phyloP scores from a whole-genome alignment of 2,797 vertebrate species.

The Manis crassicaudata region DNA sequence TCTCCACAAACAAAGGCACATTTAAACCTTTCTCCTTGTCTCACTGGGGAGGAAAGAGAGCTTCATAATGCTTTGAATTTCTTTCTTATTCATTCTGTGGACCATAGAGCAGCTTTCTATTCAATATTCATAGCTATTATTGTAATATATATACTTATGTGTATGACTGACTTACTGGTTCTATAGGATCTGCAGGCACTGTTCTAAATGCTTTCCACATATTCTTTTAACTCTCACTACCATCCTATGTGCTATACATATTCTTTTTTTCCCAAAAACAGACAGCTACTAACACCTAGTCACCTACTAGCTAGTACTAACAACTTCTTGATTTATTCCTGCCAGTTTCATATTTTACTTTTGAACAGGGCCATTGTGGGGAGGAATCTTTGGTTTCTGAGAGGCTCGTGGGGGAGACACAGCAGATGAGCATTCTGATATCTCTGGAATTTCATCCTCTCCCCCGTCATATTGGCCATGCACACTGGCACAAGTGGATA shows the following conservation, averaged over 20 bases:
- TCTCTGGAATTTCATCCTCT: not conserved
- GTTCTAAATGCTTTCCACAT: not conserved
- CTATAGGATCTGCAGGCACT: not conserved
- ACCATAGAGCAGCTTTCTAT: not conserved
- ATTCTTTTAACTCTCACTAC: not conserved
- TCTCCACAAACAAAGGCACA: not conserved
- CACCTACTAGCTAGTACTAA: not conserved
- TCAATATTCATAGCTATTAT: not conserved
- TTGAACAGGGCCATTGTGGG: not conserved
- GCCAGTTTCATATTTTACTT: slow-evolving; percentile 23
- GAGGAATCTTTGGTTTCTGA: not conserved
- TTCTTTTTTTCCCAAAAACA: not conserved
- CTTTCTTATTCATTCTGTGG: not conserved
- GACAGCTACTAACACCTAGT: not conserved
- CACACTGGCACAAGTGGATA: not conserved
- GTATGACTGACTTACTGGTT: not conserved
- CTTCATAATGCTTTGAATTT: slow-evolving; percentile 68
- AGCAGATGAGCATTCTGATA: not conserved
- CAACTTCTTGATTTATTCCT: not conserved
- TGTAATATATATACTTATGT: not conserved
- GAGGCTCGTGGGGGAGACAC: not conserved
- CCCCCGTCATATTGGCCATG: not conserved
- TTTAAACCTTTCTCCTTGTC: slow-evolving; percentile 65
- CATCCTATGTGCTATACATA: not conserved
- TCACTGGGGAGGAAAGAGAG: slow-evolving; percentile 61